Conservation (phyloP, 2,113 vertebrate species). For the Heterotis niloticus region DNA sequence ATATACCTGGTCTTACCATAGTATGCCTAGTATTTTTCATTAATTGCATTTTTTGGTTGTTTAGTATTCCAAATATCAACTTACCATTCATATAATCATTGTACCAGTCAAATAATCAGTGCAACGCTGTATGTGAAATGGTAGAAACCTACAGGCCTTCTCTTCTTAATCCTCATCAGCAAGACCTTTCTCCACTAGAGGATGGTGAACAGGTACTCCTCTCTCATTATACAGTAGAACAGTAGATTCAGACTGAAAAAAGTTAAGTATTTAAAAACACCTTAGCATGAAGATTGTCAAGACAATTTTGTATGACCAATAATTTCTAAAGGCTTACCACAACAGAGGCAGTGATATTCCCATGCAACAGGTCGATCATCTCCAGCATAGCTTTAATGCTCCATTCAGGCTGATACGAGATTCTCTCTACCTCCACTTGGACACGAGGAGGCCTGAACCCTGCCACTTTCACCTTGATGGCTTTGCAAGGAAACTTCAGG, state of each 20-base stretch:
- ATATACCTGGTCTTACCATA: too few relatives aligned
- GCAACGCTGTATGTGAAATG: not conserved
- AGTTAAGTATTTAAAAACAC: not conserved
- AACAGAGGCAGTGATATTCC: conserved; percentile 65
- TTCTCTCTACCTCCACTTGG: conserved; percentile 44
- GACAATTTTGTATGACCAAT: not conserved
- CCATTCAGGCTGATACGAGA: conserved; percentile 82
- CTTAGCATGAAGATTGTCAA: not conserved
- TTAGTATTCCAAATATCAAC: too few relatives aligned
- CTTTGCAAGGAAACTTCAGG: conserved; percentile 68
- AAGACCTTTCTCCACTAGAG: conserved; percentile 75
- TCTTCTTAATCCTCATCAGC: conserved; percentile 64
- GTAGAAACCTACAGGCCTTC: not conserved
- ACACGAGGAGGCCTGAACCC: conserved; percentile 73
- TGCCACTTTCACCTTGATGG: conserved; percentile 67
- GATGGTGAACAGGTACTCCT: conserved; percentile 64
- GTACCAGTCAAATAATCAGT: too few relatives aligned
- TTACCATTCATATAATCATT: too few relatives aligned
- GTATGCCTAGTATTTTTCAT: too few relatives aligned
- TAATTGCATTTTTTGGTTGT: too few relatives aligned
- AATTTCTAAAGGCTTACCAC: conserved; percentile 55
- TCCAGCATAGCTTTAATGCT: conserved; percentile 72
- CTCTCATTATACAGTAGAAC: conserved; percentile 71
- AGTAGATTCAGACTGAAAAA: conserved; percentile 59
- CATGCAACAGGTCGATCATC: conserved; percentile 74